Evolutionary conservation across 35 echinoderm and acorn worm species (phyloP).

Genomic region (Stichopus chloronotus): DNA sequence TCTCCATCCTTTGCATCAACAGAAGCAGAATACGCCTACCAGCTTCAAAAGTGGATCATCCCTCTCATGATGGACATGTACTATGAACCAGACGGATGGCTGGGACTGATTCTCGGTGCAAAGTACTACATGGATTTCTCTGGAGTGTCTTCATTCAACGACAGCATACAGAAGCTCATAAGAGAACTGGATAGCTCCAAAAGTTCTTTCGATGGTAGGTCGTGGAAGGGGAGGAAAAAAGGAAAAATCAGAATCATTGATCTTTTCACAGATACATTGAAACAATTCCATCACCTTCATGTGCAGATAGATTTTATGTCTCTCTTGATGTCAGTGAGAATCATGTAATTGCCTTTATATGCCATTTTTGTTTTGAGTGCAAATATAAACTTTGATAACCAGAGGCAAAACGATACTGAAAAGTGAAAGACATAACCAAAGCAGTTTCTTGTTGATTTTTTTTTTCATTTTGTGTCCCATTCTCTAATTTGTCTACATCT

Average conservation of each 20-base stretch:
- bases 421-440: too few relatives aligned
- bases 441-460: too few relatives aligned
- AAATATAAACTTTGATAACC: too few relatives aligned
- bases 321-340: neutral
- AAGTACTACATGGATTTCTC: constrained; percentile 98
- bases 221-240: too few relatives aligned
- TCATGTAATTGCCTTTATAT: too few relatives aligned
- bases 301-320: constrained; percentile 4
- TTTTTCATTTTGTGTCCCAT: too few relatives aligned
- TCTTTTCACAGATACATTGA: neutral
- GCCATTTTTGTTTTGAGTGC: too few relatives aligned
- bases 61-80: constrained; percentile 88
- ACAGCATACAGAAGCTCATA: constrained; percentile 68
- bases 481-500: too few relatives aligned
- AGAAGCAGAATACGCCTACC: constrained; percentile 97
- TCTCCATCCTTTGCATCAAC: neutral
- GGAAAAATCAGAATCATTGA: too few relatives aligned
- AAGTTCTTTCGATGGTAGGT: constrained; percentile 41
- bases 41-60: constrained; percentile 81
- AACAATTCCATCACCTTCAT: neutral
- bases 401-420: too few relatives aligned
- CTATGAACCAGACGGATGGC: constrained; percentile 92
- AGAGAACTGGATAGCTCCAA: constrained; percentile 69
- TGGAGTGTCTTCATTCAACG: constrained; percentile 39
- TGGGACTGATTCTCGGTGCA: constrained; percentile 88